These are phyloP conservation scores for Macaria notata DNA, from an alignment of 2,888 invertebrate genomes.

Conservation along the genomic window DNA sequence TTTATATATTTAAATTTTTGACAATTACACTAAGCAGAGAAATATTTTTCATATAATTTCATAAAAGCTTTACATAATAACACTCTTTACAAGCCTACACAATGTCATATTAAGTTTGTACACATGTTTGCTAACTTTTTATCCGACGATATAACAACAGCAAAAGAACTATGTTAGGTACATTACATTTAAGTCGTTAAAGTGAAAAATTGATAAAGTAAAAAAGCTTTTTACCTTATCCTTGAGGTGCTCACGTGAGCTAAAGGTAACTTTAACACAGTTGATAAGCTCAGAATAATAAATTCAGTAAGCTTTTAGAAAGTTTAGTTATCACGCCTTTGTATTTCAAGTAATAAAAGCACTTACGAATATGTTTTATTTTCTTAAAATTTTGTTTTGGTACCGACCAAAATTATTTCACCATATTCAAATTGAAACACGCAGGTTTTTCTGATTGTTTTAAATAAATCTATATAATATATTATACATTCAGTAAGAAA, in stretches of 20 bases:
- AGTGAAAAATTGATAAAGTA: constrained; percentile 44
- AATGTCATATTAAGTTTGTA: constrained; percentile 23
- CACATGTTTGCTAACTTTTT: neutral
- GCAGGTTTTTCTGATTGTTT: no score
- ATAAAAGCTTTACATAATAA: constrained; percentile 10
- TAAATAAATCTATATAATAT: no score
- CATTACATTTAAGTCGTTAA: constrained; percentile 40
- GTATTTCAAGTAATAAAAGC: constrained; percentile 7
- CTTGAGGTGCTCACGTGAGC: constrained; percentile 43
- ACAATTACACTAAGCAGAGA: no score
- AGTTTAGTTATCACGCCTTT: constrained; percentile 27
- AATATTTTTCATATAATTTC: neutral
- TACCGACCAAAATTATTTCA: no score
- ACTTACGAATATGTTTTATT: neutral
- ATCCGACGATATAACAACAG: constrained; percentile 29
- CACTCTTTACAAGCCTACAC: constrained; percentile 20
- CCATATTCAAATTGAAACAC: no score
- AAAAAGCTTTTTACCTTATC: constrained; percentile 52
- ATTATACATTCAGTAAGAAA: no score
- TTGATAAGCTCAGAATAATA: constrained; percentile 35
- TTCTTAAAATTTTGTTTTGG: no score
- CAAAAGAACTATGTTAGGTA: constrained; percentile 35
- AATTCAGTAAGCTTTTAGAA: constrained; percentile 32
- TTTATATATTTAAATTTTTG: no score
- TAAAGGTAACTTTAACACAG: constrained; percentile 36